Evolutionary conservation across 2,888 invertebrate species (phyloP).

Genomic region (Xestia ashworthii): DNA sequence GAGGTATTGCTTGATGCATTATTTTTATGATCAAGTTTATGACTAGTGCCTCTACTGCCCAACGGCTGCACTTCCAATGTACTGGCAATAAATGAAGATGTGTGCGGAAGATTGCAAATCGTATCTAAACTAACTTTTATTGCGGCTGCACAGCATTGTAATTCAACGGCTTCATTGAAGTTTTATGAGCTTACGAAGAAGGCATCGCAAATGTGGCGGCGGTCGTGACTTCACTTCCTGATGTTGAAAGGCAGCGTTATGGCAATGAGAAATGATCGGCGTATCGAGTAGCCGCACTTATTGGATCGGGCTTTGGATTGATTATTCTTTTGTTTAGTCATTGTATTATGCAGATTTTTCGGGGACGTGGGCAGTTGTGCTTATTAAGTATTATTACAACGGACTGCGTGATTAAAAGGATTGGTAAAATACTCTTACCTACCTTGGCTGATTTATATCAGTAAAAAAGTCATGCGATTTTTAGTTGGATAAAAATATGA

Average conservation of each 20-base stretch:
- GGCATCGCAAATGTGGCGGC: slow-evolving; percentile 83
- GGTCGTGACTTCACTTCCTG: slow-evolving; percentile 86
- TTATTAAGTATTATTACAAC: slow-evolving; percentile 23
- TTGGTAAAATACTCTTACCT: slow-evolving; percentile 15
- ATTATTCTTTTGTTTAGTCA: slow-evolving; percentile 64
- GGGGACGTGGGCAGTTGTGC: slow-evolving; percentile 48
- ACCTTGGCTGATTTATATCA: slow-evolving; percentile 20
- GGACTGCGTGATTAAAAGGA: slow-evolving; percentile 18
- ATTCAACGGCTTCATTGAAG: slow-evolving; percentile 88
- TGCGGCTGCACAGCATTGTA: slow-evolving; percentile 80
- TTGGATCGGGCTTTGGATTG: slow-evolving; percentile 54
- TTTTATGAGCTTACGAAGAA: slow-evolving; percentile 87
- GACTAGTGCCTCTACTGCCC: slow-evolving; percentile 35
- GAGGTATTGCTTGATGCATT: slow-evolving; percentile 37
- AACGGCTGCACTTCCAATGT: slow-evolving; percentile 60
- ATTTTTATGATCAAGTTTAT: slow-evolving; percentile 62
- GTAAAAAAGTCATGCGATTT: not conserved
- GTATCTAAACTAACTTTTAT: slow-evolving; percentile 82
- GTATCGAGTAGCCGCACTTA: slow-evolving; percentile 64
- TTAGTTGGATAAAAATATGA: not conserved
- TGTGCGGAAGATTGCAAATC: slow-evolving; percentile 78
- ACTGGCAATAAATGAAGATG: slow-evolving; percentile 61
- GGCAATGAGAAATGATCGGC: slow-evolving; percentile 79
- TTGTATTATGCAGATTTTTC: slow-evolving; percentile 58
- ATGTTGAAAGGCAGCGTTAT: slow-evolving; percentile 79